Evolutionary conservation across 2,797 vertebrate species (phyloP), one percentile per base, ranked within the genome.

Genomic region (Sphaeramia orbicularis): DNA sequence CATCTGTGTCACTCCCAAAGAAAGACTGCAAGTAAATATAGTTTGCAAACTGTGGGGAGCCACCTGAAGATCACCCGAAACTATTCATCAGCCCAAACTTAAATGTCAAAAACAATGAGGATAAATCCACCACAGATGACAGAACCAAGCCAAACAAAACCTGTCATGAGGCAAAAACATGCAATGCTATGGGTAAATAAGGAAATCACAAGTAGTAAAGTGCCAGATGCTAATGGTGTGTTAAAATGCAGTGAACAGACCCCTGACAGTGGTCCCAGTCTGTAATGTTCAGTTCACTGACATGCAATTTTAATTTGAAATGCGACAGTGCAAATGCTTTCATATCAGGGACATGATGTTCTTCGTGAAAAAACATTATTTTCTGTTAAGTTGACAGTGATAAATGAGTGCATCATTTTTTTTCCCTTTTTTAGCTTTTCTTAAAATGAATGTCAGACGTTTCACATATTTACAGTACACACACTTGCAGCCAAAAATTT

Each of bases 351-450:
- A 36, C 19, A 16, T 37, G 30, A 36, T 16, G 37, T 16, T 18
- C 32, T 10, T 10, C 36, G 30, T 32, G 16, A 24, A 18, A 38
- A 15, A 19, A 10, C 16, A 18, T 12, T 38, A 19, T 56, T 14
- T 38, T 56, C 54, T 56, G 38, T 42, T 42, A 43, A n/a, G 38
- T 43, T 43, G 54, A 42, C 40, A 56, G 10, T 56, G 38, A 43
- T 30, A 32, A 14, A 43, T 56, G 38, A 38, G 8, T 15, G 19
- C 19, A 41, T 40, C 10, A 24, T 24, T 55, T 41, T 40, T 14
- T 41, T 18, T 8, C 9, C 24, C n/a, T 35, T 35, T n/a, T n/a
- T n/a, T n/a, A n/a, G n/a, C n/a, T n/a, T n/a, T n/a, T n/a, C n/a
- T n/a, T n/a, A n/a, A n/a, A n/a, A n/a, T n/a, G n/a, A n/a, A n/a